These are phyloP conservation scores for Nemotelus nigrinus DNA, from an alignment of 2,888 invertebrate genomes.

Conservation along the genomic window DNA sequence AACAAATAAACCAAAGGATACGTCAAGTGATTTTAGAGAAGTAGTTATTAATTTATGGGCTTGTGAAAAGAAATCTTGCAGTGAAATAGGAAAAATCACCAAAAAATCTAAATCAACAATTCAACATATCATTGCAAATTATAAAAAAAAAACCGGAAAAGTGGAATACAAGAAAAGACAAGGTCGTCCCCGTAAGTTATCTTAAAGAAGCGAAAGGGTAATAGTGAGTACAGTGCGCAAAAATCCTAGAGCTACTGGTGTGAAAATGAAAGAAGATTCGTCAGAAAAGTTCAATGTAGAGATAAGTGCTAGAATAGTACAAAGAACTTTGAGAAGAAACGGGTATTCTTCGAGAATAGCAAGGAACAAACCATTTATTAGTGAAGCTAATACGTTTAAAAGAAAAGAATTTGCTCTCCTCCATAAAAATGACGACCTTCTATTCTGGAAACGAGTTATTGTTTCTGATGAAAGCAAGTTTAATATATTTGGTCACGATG, in stretches of 20 bases:
- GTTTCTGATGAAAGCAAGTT: not conserved
- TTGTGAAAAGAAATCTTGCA: constrained; percentile 9
- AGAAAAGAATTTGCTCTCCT: not conserved
- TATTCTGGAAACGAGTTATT: not conserved
- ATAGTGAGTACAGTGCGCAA: constrained; percentile 15
- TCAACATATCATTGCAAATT: constrained; percentile 7
- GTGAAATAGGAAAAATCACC: constrained; percentile 7
- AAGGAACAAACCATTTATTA: constrained; percentile 6
- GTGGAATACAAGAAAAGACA: constrained; percentile 5
- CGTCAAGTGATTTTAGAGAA: constrained; percentile 6
- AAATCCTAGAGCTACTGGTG: constrained; percentile 15
- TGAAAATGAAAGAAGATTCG: constrained; percentile 9
- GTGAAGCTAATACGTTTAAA: not conserved
- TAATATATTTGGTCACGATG: constrained; percentile 19
- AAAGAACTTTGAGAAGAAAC: not conserved
- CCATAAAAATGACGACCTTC: not conserved
- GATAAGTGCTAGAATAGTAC: not conserved
- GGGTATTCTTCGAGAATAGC: constrained; percentile 16
- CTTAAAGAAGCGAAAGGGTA: constrained; percentile 13
- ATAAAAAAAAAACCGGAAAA: not conserved
- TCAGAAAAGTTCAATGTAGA: constrained; percentile 14
- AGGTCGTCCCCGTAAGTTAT: constrained; percentile 12
- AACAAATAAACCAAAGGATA: constrained; percentile 7
- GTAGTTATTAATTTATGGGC: constrained; percentile 18
- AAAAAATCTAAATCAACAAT: constrained; percentile 1